A percentile compares a stretch with the other conserved stretches of the same genome.
These are phyloP conservation scores for Recurvirostra avosetta DNA, from an alignment of 2,113 vertebrate species.

Conservation along the genomic window DNA sequence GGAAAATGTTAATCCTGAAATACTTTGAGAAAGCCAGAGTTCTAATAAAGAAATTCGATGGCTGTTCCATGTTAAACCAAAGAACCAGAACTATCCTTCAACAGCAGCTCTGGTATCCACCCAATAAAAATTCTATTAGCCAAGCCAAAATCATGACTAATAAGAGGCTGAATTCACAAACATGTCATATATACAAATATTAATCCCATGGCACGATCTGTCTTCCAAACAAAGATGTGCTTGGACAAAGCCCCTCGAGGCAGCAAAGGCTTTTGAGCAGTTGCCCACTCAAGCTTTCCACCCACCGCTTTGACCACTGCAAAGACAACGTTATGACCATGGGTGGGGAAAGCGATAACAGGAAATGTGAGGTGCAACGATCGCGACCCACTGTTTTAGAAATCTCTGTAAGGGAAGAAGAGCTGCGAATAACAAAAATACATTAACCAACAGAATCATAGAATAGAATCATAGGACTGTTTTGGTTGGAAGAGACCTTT, in stretches of 20 bases:
- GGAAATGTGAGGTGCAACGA: not conserved
- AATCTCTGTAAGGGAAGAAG: not conserved
- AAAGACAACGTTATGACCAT: rapidly evolving
- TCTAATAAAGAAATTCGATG: not conserved
- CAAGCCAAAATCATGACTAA: slow-evolving; percentile 72
- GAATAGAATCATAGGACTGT: not conserved
- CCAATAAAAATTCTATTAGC: slow-evolving; percentile 53
- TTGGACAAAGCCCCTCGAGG: not conserved
- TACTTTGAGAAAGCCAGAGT: not conserved
- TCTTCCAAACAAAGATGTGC: not conserved
- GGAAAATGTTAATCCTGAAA: not conserved
- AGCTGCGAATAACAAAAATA: not conserved
- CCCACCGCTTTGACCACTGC: not conserved
- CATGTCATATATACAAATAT: slow-evolving; percentile 57
- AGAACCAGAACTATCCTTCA: slow-evolving; percentile 47
- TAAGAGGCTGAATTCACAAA: slow-evolving; percentile 57
- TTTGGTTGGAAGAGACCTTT: not conserved
- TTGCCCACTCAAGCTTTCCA: not conserved
- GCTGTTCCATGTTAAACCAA: not conserved
- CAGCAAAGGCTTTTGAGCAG: not conserved
- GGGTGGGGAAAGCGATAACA: not conserved
- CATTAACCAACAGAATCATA: not conserved
- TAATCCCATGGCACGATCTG: slow-evolving; percentile 31
- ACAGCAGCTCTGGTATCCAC: slow-evolving; percentile 62
- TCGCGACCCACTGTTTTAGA: not conserved